Base-by-base conservation (phyloP, 2,888 invertebrate species). In the Acleris laterana region DNA sequence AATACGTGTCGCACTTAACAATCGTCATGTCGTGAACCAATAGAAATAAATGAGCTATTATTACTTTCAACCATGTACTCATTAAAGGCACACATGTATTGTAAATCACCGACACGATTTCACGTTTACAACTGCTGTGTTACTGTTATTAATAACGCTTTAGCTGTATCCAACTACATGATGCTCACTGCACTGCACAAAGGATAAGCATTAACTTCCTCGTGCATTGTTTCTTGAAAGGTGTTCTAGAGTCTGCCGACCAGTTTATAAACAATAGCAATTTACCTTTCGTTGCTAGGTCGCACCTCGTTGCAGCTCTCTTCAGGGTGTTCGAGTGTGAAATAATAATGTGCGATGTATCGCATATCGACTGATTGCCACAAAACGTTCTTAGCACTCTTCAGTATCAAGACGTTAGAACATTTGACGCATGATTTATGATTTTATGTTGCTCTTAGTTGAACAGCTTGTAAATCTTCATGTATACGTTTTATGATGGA, bases 221-320 rank as follows among this genome's bases (percentile, higher is more conserved):
- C 77, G 80, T 83, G 81, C 81, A 86, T 87, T 86, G 86, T 87
- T 85, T 81, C 78, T 73, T 77, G 80, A 79, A 81, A 84, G 80
- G 79, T 83, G 81, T 84, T 83, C 75, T 80, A 44, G 51, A 56
- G 61, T 49, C 50, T 55, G 38, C 52, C 82, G 79, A 81, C 85
- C 83, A 77, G 83, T 82, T 84, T 84, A 86, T 85, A 85, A 82
- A 87, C 87, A 87, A 87, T 86, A 82, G 85, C 81, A 84, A 86
- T 85, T 85, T 84, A 81, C 86, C 86, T 85, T 83, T 84, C 77
- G 81, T 85, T 82, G 85, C 77, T 86, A 81, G 85, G 83, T 86
- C 85, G 82, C 60, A 65, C 60, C 55, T 65, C 50, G 28, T 46
- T 57, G 25, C 42, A 19, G 59, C 28, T 50, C 60, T 49, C 52